phyloP scores from a whole-genome alignment of 2,113 vertebrate genomes.

The Neotoma lepida region DNA sequence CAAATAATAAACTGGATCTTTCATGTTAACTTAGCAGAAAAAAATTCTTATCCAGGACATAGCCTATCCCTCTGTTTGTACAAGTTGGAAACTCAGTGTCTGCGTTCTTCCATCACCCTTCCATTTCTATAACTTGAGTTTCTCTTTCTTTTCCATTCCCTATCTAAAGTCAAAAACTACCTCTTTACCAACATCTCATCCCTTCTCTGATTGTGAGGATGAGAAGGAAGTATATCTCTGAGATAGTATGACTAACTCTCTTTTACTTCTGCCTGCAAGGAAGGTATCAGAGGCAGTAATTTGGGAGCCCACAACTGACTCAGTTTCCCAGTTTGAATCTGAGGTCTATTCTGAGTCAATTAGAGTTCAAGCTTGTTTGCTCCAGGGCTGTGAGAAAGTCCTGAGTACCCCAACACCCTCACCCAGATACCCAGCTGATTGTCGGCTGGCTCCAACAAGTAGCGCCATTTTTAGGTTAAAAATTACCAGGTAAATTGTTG shows the following conservation, averaged over 20 bases:
- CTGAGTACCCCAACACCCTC: too few relatives aligned
- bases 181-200: neutral
- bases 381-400: too few relatives aligned
- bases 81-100: neutral
- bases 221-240: neutral
- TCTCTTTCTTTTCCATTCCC: neutral
- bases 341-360: too few relatives aligned
- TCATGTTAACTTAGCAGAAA: slow-evolving; percentile 26
- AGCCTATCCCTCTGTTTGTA: neutral
- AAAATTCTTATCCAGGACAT: slow-evolving; percentile 12
- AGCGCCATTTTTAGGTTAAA: neutral
- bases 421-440: too few relatives aligned
- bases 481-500: neutral
- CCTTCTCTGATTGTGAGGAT: neutral
- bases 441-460: too few relatives aligned
- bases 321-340: too few relatives aligned
- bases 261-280: neutral
- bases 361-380: too few relatives aligned
- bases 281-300: neutral
- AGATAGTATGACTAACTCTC: neutral
- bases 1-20: slow-evolving; percentile 23
- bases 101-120: neutral
- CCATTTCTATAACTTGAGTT: neutral
- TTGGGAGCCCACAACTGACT: too few relatives aligned
- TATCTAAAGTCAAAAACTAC: neutral